Percentiles rank a stretch among this genome's conserved stretches.
phyloP scores from a whole-genome alignment of 53 echinoderm and acorn worm genomes.

The Holothuria leucospilota region DNA sequence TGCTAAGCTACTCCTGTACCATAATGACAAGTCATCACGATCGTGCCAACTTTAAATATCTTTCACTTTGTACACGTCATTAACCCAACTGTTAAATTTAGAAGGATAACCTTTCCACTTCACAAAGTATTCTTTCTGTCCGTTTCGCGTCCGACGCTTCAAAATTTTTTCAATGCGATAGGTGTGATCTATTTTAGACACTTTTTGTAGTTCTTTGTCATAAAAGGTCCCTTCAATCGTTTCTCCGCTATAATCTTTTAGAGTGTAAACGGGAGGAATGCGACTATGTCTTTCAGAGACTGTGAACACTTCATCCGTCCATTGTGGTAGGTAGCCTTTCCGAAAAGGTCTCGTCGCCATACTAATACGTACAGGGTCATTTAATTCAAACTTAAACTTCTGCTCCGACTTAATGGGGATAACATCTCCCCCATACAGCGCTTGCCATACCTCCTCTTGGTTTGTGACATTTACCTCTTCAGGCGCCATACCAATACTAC shows the following conservation, averaged over 20 bases:
- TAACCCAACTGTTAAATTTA: constrained; percentile 45
- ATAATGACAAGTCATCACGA: too few species aligned
- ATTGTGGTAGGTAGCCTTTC: constrained; percentile 52
- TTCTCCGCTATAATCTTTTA: too few species aligned
- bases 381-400: neutral
- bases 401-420: too few species aligned
- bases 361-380: constrained; percentile 7
- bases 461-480: neutral
- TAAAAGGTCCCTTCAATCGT: too few species aligned
- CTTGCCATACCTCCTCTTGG: constrained; percentile 41
- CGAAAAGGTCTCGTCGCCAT: constrained; percentile 5
- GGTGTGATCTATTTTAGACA: too few species aligned
- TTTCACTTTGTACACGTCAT: constrained; percentile 2
- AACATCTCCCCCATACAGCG: neutral
- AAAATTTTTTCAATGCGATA: too few species aligned
- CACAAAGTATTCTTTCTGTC: too few species aligned
- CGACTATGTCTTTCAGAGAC: neutral
- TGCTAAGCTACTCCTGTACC: neutral
- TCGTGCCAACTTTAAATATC: neutral
- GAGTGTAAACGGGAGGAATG: constrained; percentile 2
- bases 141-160: too few species aligned
- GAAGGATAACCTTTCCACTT: constrained; percentile 37
- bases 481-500: constrained; percentile 21
- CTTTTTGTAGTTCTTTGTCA: too few species aligned
- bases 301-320: constrained; percentile 58